Conservation (phyloP, 2,113 vertebrate species). For the Amblyopsis rosae region DNA sequence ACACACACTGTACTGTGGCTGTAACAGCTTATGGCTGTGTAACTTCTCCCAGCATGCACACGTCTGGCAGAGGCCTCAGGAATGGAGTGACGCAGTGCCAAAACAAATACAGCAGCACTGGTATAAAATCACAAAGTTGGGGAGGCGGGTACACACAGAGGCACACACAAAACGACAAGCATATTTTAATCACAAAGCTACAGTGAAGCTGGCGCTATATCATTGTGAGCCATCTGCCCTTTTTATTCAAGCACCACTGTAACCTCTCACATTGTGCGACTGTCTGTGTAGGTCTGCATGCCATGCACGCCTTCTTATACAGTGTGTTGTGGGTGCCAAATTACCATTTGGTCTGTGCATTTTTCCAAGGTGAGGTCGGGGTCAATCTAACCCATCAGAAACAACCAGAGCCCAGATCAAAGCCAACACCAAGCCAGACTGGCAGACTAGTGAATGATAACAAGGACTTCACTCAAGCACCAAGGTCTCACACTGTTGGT, state of each 20-base stretch:
- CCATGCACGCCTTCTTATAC: conserved; percentile 43
- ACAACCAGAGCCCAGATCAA: conserved; percentile 51
- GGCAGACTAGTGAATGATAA: conserved; percentile 33
- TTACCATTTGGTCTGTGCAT: conserved; percentile 61
- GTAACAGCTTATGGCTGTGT: conserved; percentile 25
- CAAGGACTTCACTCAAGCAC: conserved; percentile 46
- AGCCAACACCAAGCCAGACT: conserved; percentile 54
- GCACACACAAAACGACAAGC: conserved; percentile 42
- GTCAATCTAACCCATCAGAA: conserved; percentile 67
- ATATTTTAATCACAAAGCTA: conserved; percentile 57
- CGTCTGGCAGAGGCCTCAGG: conserved; percentile 26
- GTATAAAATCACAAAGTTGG: conserved; percentile 27
- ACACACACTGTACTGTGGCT: not conserved
- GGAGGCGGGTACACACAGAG: conserved; percentile 14
- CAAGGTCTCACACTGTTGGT: not conserved
- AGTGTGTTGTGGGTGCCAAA: conserved; percentile 63
- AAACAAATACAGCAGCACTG: conserved; percentile 35
- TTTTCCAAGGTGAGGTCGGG: conserved; percentile 71
- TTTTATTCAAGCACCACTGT: conserved; percentile 66
- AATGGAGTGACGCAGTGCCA: conserved; percentile 13
- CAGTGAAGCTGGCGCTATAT: conserved; percentile 44
- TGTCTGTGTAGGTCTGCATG: conserved; percentile 30
- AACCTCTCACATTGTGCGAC: conserved; percentile 58
- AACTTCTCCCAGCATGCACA: conserved; percentile 34
- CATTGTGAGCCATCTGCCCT: conserved; percentile 67